Base-by-base conservation (phyloP, 2,797 vertebrate genomes). In the Chaenodraco wilsoni region DNA sequence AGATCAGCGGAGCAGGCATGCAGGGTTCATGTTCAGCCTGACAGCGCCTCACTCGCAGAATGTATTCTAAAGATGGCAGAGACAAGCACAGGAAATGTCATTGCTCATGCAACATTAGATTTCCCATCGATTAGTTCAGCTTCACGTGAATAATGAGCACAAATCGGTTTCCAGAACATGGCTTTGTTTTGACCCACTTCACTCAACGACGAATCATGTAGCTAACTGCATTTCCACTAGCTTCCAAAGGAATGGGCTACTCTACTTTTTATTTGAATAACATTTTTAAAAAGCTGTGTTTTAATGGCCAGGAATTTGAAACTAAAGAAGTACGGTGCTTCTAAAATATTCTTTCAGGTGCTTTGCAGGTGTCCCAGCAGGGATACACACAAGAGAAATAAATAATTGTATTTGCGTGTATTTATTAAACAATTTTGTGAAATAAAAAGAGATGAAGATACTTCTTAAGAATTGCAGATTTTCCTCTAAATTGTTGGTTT, bases 341-440 rank as follows among this genome's bases (percentile, higher is more conserved):
- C 80, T 74, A 71, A 82, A 84, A 86, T 81, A 61, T 45, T 63
- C 27, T 73, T 62, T 79, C 69, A 77, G 49, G 63, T 88, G 88
- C 86, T 92, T 93, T 77, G 78, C 74, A 82, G 87, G 77, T 85
- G 72, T 89, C 81, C 72, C 85, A 81, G 77, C 81, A 82, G 82
- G 84, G 83, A 82, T 77, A 69, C 60, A 57, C 72, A 60, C 57
- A 73, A 70, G 73, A 48, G 76, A 82, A 88, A 72, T n/a, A 71
- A 74, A 74, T 73, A 71, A 72, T 73, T 64, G 27, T 59, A 72
- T 54, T 16, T 49, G 41, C 80, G 49, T 37, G 31, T 63, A 58
- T n/a, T 58, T 58, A 37, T 37, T 7, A 37, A 37, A 37, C 73
- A 63, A 37, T 89, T 88, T 80, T 83, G 70, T 72, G 54, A 46